phyloP scores from a whole-genome alignment of 2,113 vertebrate genomes.

The Microcebus griseorufus region DNA sequence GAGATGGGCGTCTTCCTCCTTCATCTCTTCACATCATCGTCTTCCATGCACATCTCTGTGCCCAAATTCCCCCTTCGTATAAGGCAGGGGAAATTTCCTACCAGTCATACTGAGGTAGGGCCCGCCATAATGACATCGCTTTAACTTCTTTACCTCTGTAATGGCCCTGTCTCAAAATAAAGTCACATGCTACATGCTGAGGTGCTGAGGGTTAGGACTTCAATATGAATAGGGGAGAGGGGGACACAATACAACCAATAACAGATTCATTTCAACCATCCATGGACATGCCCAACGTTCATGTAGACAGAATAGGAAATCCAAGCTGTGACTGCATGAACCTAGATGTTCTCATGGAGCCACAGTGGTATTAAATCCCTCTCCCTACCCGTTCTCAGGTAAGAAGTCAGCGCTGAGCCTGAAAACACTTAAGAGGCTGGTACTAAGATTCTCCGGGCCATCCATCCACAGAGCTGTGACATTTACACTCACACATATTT shows the following conservation, averaged over 20 bases:
- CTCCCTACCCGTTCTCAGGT: conserved; percentile 13
- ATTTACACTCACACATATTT: neutral
- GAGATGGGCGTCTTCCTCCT: neutral
- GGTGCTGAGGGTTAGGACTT: neutral
- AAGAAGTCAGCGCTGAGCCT: conserved; percentile 16
- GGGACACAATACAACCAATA: neutral
- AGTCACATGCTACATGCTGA: neutral
- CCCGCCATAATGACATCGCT: neutral
- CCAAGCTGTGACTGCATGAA: conserved; percentile 58
- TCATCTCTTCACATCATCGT: neutral
- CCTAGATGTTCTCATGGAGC: conserved; percentile 22
- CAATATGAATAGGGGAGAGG: neutral
- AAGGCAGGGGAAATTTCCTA: neutral
- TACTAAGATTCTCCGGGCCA: rapidly evolving
- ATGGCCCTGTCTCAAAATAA: neutral
- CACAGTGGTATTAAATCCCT: neutral
- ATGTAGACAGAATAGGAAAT: conserved; percentile 4
- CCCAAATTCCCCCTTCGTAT: neutral
- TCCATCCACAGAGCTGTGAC: neutral
- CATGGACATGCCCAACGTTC: conserved; percentile 10
- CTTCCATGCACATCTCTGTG: neutral
- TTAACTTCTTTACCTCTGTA: neutral
- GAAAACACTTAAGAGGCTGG: neutral
- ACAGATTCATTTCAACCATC: neutral
- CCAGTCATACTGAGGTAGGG: rapidly evolving